Conservation (phyloP, 2,113 vertebrate genomes). For the Scortum barcoo region DNA sequence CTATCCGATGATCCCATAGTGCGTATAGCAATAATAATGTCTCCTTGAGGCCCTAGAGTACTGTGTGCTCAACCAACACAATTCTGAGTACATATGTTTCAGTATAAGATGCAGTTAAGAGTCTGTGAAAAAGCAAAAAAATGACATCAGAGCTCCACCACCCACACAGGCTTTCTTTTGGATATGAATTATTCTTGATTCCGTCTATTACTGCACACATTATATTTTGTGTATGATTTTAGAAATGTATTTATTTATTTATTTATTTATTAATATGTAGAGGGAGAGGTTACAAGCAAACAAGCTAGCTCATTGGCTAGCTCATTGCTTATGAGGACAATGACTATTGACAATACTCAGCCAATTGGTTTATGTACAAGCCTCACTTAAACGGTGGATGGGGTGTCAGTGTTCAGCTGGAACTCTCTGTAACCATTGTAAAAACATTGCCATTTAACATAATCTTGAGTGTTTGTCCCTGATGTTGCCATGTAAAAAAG, state of each 20-base stretch:
- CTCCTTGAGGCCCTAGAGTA: conserved; percentile 68
- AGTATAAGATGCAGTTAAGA: conserved; percentile 17
- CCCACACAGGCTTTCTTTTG: background rate
- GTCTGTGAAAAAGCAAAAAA: background rate
- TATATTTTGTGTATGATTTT: no score
- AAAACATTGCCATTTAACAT: background rate
- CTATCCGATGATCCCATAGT: conserved; percentile 57
- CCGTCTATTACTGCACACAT: background rate
- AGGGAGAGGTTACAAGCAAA: no score
- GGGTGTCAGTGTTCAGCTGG: no score
- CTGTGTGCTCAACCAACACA: conserved; percentile 19
- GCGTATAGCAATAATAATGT: conserved; percentile 52
- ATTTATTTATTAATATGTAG: no score
- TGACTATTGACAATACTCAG: no score
- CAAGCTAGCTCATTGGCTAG: no score
- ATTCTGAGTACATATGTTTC: conserved; percentile 12
- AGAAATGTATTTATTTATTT: no score
- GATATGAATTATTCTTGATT: conserved; percentile 10
- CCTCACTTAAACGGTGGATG: no score
- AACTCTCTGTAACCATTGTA: background rate
- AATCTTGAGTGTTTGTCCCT: background rate
- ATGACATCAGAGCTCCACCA: background rate
- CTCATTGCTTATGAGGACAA: no score
- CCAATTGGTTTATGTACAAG: no score
- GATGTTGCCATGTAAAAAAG: background rate